Base-by-base conservation (phyloP, 2,888 invertebrate genomes). In the Cenopis cana region DNA sequence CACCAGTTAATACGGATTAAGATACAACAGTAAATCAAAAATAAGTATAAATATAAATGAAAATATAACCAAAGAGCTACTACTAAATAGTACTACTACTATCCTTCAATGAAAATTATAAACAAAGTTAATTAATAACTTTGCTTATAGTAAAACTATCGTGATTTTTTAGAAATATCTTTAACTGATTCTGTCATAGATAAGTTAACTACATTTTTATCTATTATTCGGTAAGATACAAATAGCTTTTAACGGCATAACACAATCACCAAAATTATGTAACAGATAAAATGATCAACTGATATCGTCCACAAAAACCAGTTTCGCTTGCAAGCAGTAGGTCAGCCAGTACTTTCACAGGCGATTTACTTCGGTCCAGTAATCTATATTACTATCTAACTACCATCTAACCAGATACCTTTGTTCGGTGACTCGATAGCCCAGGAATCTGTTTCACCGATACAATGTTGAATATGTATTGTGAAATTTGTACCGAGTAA, bases 321-420 rank as follows among this genome's bases (percentile, higher is more conserved):
- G 66, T 61, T 38, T 36, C 55, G 5, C 36, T 60, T 41, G 9
- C 54, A n/a, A 56, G 56, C 66, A 71, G 57, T 73, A 46, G 68
- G 68, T 73, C 68, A 60, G 46, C 49, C 55, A 55, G 55, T 38
- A 68, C 73, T 73, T 73, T 73, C 73, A 68, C 71, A 62, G 55
- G 65, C 68, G 59, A 64, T 68, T 68, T 65, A 56, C 55, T 62
- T 38, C 56, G 60, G 41, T 72, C 72, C 46, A 61, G 54, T 71
- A 61, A 49, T 62, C 61, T 60, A 36, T 60, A 65, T 71, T 24
- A 41, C 24, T 69, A 49, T 38, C 52, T 18, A 66, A 66, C 70
- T 46, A 50, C 29, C 36, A 68, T 71, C 71, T 57, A 80, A 82
- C 78, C 65, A 81, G 85, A 85, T 85, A 83, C 77, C 78, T 82